A percentile compares a stretch with the other conserved stretches of the same genome.
phyloP scores from a whole-genome alignment of 2,888 invertebrate genomes.

The Sinohyriopsis cumingii region DNA sequence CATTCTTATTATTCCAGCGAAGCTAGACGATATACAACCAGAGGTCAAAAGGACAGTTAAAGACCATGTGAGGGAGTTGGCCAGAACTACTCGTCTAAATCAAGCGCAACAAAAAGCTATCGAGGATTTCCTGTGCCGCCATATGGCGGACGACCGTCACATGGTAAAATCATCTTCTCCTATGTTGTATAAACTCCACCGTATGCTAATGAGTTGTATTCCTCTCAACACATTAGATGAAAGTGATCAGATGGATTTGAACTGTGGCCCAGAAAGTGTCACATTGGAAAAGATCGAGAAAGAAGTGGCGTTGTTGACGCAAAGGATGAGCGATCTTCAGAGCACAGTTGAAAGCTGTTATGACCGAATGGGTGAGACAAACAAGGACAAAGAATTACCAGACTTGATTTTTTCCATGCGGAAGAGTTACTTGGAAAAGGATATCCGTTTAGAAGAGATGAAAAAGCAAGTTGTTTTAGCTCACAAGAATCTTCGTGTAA shows the following conservation, averaged over 20 bases:
- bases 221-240: conserved; percentile 28
- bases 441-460: conserved; percentile 30
- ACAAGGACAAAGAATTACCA: conserved; percentile 27
- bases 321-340: conserved; percentile 31
- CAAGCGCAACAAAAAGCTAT: conserved; percentile 31
- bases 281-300: conserved; percentile 34
- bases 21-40: conserved; percentile 14
- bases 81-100: conserved; percentile 33
- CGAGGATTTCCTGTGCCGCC: conserved; percentile 38
- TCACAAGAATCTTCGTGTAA: conserved; percentile 11
- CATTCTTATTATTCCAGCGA: no score
- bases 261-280: conserved; percentile 30
- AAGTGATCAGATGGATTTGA: conserved; percentile 34
- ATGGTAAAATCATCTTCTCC: conserved; percentile 21
- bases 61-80: conserved; percentile 33
- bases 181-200: conserved; percentile 28
- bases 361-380: conserved; percentile 33
- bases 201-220: conserved; percentile 22
- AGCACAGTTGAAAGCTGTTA: conserved; percentile 30
- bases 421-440: conserved; percentile 25
- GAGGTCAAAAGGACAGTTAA: conserved; percentile 27
- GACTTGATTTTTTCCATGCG: conserved; percentile 27
- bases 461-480: conserved; percentile 21
- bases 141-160: conserved; percentile 29
- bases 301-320: conserved; percentile 22